Evolutionary conservation across 2,888 invertebrate species (phyloP), one percentile per base, ranked within the genome.

Genomic region (Cactoblastis cactorum): DNA sequence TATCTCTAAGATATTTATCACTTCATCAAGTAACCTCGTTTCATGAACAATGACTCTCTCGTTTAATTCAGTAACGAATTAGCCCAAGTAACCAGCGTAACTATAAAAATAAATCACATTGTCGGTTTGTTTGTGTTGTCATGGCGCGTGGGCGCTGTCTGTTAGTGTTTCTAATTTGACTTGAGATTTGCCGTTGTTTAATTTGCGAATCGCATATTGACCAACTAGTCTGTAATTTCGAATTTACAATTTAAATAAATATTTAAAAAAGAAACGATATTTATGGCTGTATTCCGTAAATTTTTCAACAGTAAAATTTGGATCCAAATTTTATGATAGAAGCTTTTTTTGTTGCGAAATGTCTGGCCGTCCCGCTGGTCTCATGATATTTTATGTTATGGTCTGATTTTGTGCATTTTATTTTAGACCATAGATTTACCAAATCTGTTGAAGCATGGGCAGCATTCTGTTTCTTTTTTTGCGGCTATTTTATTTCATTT

Each of bases 131-230:
- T 69, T 71, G 64, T 57, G 52, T 62, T 58, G 63, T 64, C 69
- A 60, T 64, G 43, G 51, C 45, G 61, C 58, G 75, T 74, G 71
- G 76, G 74, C 53, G 61, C n/a, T n/a, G 56, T 51, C 28, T 51
- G 53, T 61, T 65, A 64, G 62, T 63, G 47, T 48, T 34, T 52
- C 34, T 53, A 47, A 56, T 57, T 59, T 53, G 43, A 43, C 43
- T 41, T 4, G 28, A 43, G 15, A 43, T 43, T 43, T 32, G 39
- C 39, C n/a, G 28, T 28, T 32, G 24, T 28, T 15, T 15, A 8
- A 17, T 28, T 28, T 9, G 15, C 9, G 3, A 11, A 5, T 43
- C n/a, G n/a, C 15, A 43, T 11, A 2, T 35, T 28, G 43, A 17
- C 28, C 35, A 17, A 5, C 11, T 32, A 11, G 24, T 24, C n/a